Evolutionary conservation across 2,797 vertebrate species (phyloP).

Genomic region (Pampus argenteus): DNA sequence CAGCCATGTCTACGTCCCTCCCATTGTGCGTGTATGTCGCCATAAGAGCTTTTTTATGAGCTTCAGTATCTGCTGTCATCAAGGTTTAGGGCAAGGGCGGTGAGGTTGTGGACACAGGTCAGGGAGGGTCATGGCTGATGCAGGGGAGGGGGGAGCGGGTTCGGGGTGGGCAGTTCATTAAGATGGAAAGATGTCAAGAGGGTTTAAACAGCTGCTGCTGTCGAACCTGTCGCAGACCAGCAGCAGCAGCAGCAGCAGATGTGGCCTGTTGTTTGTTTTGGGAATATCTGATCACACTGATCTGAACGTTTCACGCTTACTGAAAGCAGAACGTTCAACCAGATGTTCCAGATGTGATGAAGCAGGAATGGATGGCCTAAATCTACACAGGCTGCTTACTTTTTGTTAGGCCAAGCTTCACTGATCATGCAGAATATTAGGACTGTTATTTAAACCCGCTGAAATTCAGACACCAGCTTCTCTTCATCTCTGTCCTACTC

Average conservation of each 20-base stretch:
- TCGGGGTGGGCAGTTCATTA: slow-evolving; percentile 38
- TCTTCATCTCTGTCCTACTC: slow-evolving; percentile 15
- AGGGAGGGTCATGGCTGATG: slow-evolving; percentile 52
- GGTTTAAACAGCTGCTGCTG: slow-evolving; percentile 43
- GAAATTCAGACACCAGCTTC: slow-evolving; percentile 22
- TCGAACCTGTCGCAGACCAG: slow-evolving; percentile 17
- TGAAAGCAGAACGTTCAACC: slow-evolving; percentile 20
- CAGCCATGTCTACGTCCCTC: not conserved
- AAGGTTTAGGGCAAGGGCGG: slow-evolving; percentile 18
- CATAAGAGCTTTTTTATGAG: slow-evolving; percentile 36
- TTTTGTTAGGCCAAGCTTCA: slow-evolving; percentile 19
- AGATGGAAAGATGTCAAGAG: slow-evolving; percentile 44
- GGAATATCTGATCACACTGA: slow-evolving; percentile 22
- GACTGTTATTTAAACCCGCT: slow-evolving; percentile 22
- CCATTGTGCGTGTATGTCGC: not conserved
- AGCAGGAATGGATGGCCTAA: not conserved
- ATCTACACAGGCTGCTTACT: slow-evolving; percentile 13
- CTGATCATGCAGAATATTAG: not conserved
- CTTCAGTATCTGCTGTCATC: slow-evolving; percentile 31
- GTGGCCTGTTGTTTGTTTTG: slow-evolving; percentile 27
- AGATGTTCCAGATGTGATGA: slow-evolving; percentile 40
- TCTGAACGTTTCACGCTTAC: slow-evolving; percentile 26
- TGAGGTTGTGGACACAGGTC: slow-evolving; percentile 42
- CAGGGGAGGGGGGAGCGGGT: slow-evolving; percentile 11
- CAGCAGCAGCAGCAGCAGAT: slow-evolving; percentile 47